These are phyloP conservation scores for Decapterus maruadsi DNA, from an alignment of 2,797 vertebrate genomes.

Conservation along the genomic window DNA sequence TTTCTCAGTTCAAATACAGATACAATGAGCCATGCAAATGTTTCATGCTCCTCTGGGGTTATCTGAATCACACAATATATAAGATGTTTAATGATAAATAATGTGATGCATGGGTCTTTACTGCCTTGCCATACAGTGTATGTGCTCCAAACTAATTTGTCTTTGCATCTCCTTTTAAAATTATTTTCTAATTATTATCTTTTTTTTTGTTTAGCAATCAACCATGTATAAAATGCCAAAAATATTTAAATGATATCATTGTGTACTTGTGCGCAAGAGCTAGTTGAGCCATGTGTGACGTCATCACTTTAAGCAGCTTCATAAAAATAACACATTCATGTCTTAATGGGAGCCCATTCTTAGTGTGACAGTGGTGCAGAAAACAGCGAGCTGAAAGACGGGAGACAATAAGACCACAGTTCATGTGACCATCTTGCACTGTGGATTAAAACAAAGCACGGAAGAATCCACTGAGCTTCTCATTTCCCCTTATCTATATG, in stretches of 20 bases:
- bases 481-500: slow-evolving; percentile 56
- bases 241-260: slow-evolving; percentile 9
- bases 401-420: slow-evolving; percentile 35
- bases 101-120: slow-evolving; percentile 33
- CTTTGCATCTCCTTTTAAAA: background rate
- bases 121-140: slow-evolving; percentile 14
- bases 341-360: slow-evolving; percentile 29
- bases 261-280: slow-evolving; percentile 1
- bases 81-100: slow-evolving; percentile 17
- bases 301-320: background rate
- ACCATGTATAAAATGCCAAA: slow-evolving; percentile 14
- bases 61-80: slow-evolving; percentile 30
- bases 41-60: slow-evolving; percentile 8
- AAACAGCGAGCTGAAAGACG: slow-evolving; percentile 34
- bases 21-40: slow-evolving; percentile 10
- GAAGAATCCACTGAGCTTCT: slow-evolving; percentile 56
- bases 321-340: slow-evolving; percentile 7
- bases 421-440: slow-evolving; percentile 36
- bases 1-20: background rate
- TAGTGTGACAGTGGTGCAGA: slow-evolving; percentile 32
- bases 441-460: slow-evolving; percentile 48
- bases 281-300: background rate
- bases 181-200: slow-evolving; percentile 1
- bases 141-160: slow-evolving; percentile 15
- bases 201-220: slow-evolving; percentile 3